phyloP scores from a whole-genome alignment of 2,113 vertebrate genomes.

The Leptobrachium ailaonicum region DNA sequence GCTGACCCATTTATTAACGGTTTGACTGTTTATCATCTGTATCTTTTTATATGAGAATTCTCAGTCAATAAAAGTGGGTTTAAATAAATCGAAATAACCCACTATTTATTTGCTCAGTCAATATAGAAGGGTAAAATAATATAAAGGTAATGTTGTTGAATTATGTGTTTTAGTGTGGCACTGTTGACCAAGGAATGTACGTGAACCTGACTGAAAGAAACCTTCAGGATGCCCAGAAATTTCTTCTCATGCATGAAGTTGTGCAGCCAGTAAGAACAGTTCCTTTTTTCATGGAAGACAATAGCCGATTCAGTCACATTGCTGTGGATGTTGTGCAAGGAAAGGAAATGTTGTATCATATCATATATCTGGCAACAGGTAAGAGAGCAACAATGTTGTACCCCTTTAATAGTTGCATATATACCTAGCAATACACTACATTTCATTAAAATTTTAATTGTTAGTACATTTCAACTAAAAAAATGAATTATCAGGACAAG shows the following conservation, averaged over 20 bases:
- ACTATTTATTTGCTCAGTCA: background rate
- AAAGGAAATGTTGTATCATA: slow-evolving; percentile 84
- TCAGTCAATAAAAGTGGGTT: too few relatives aligned
- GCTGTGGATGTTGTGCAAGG: slow-evolving; percentile 94
- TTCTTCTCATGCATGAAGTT: slow-evolving; percentile 94
- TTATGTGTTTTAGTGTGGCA: slow-evolving; percentile 82
- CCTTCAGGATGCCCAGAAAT: slow-evolving; percentile 94
- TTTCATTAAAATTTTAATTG: too few relatives aligned
- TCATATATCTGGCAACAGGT: slow-evolving; percentile 96
- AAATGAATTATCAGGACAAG: too few relatives aligned
- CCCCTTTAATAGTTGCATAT: too few relatives aligned
- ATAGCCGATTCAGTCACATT: slow-evolving; percentile 89
- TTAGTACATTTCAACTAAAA: too few relatives aligned
- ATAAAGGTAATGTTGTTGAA: background rate
- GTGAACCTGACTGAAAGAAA: slow-evolving; percentile 91
- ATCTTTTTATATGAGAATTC: too few relatives aligned
- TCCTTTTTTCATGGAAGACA: slow-evolving; percentile 95
- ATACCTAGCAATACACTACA: too few relatives aligned
- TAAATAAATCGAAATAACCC: too few relatives aligned
- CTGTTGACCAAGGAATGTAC: slow-evolving; percentile 88
- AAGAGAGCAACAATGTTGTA: slow-evolving; percentile 33
- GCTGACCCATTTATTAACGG: too few relatives aligned
- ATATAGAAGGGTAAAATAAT: background rate
- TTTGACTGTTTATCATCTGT: too few relatives aligned
- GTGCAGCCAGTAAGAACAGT: slow-evolving; percentile 83